Evolutionary conservation across 2,888 invertebrate genomes (phyloP), one percentile per base, ranked within the genome.

Genomic region (Hyles lineata): DNA sequence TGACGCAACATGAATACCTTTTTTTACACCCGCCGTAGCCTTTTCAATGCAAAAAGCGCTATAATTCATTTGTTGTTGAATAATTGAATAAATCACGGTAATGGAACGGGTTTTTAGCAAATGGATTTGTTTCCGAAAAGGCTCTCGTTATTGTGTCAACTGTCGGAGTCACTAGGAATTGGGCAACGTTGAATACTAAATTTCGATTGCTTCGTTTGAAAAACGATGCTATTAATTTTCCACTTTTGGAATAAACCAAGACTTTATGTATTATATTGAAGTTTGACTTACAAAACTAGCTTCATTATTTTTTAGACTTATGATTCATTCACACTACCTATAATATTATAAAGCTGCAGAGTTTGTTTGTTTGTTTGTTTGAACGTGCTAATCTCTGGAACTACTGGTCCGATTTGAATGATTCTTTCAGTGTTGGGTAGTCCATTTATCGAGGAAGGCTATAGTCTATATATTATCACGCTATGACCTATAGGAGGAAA

Each of bases 1-100:
- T 73, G 73, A 72, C 73, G 72, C 71, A 72, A 74, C 67, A 74
- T 70, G 72, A 76, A 77, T 73, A 73, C 70, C 71, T 74, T 78
- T 77, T 75, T 76, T 75, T 72, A 74, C 72, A 74, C 74, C 74
- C 74, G 70, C 73, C 63, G 43, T 73, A 76, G 52, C 62, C 73
- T 72, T 73, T 21, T 70, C 71, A 73, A 29, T 74, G 75, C 77
- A 77, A 82, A 85, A 85, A 85, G 83, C 82, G 79, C 80, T 75
- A 74, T 89, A 89, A 90, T 90, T 90, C 88, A 86, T 91, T 90
- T 89, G 86, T 85, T 86, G 83, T 85, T 90, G 92, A 92, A 90
- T 91, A 91, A 92, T 92, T 90, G 87, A 92, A 92, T 92, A 91
- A 91, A 91, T 92, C 92, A 87, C 85, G 78, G 84, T 92, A 91